Base-by-base conservation (phyloP, 1,140 invertebrate genomes). In the Brachionus sp. region DNA sequence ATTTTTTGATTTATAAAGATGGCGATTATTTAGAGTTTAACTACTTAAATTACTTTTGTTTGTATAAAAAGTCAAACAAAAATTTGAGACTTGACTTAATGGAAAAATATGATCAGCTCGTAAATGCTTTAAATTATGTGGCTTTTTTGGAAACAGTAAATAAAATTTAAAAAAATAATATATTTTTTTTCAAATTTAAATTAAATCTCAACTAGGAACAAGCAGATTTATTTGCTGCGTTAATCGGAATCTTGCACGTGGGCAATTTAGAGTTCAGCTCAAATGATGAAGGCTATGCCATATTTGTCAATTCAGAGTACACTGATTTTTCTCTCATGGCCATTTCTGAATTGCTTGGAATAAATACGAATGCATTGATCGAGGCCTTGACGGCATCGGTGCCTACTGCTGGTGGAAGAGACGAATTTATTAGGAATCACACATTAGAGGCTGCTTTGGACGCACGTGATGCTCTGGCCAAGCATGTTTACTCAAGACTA, bases 401-500 rank as follows among this genome's bases (percentile, higher is more conserved):
- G 84, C 84, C 12, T 50, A 13, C 73, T 86, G 19, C 84, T 85
- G 77, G 82, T 84, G 23, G 86, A 84, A 12, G 84, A 85, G 19
- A 85, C 85, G 73, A 84, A 84, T 80, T 62, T 29, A 44, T 53
- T 25, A 4, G 50, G 10, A 80, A 80, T 66, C 39, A 80, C 9
- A 80, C 92, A 0, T 91, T 92, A 2, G 91, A 92, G 84, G 92
- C 93, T 87, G 92, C 92, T 10, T 88, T 91, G 66, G 92, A 92
- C 84, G 91, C 92, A 2, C 85, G 92, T 82, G 92, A 93, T 87
- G 93, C 93, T 9, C 89, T 93, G 19, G 91, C 92, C 44, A 93
- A 93, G 87, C 92, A 91, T 57, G 87, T 93, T 33, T 93, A 93
- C 87, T 88, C 92, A 0, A 87, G 92, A 78, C 86, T 93, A 0